Conservation (phyloP, 2,113 vertebrate species). For the Etheostoma cragini region DNA sequence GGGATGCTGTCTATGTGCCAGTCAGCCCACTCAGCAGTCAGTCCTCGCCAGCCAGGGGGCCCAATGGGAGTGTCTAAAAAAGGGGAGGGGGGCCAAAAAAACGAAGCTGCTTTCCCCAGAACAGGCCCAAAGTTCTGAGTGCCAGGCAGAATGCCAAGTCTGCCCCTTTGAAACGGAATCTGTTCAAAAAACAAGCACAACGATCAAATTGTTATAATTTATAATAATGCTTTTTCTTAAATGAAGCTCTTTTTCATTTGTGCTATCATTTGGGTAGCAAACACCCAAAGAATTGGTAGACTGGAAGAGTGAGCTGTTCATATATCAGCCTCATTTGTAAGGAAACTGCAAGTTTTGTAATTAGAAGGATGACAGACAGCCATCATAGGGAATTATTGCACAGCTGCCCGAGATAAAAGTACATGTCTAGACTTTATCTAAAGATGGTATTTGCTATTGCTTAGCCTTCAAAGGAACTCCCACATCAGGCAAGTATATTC, state of each 20-base stretch:
- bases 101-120: slow-evolving; percentile 32
- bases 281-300: background rate
- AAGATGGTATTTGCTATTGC: background rate
- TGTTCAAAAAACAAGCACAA: slow-evolving; percentile 45
- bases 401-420: slow-evolving; percentile 53
- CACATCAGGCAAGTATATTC: slow-evolving; percentile 16
- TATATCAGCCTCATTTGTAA: slow-evolving; percentile 46
- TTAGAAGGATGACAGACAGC: slow-evolving; percentile 38
- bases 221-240: slow-evolving; percentile 31
- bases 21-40: slow-evolving; percentile 73
- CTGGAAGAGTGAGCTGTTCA: slow-evolving; percentile 19
- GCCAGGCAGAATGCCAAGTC: slow-evolving; percentile 37
- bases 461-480: slow-evolving; percentile 30
- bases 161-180: slow-evolving; percentile 41
- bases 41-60: slow-evolving; percentile 51
- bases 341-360: slow-evolving; percentile 53
- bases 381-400: slow-evolving; percentile 52
- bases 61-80: slow-evolving; percentile 57
- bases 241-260: background rate
- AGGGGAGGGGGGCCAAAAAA: slow-evolving; percentile 9
- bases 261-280: slow-evolving; percentile 25
- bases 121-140: slow-evolving; percentile 33
- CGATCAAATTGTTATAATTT: slow-evolving; percentile 55
- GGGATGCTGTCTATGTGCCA: slow-evolving; percentile 57
- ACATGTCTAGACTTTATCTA: slow-evolving; percentile 42